Evolutionary conservation across 2,888 invertebrate genomes (phyloP).

Genomic region (Trimorus sp.): DNA sequence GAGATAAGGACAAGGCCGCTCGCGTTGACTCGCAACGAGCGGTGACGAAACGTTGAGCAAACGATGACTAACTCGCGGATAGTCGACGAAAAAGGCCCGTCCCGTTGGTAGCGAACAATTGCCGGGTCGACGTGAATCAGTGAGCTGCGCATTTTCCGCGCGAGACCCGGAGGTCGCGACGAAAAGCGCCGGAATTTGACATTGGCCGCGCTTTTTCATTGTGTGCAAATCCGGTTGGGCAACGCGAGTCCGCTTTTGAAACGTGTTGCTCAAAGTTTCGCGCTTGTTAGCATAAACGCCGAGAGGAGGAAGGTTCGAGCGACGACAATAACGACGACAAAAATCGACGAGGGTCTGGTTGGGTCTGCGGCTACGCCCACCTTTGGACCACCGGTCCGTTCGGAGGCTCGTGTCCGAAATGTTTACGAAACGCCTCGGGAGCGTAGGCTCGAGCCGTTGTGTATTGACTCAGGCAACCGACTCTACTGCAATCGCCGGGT

Average conservation of each 20-base stretch:
- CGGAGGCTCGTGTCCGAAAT: too few relatives aligned
- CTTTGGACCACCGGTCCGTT: too few relatives aligned
- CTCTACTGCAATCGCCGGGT: constrained; percentile 23
- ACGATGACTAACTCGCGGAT: constrained; percentile 38
- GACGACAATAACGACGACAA: constrained; percentile 25
- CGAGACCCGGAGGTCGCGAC: neutral
- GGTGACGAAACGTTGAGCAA: constrained; percentile 48
- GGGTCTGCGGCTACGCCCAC: too few relatives aligned
- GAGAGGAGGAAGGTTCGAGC: constrained; percentile 42
- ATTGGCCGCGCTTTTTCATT: constrained; percentile 52
- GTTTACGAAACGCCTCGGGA: too few relatives aligned
- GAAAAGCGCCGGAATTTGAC: constrained; percentile 42
- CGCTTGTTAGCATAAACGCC: constrained; percentile 50
- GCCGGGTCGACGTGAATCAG: constrained; percentile 19
- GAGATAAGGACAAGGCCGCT: constrained; percentile 34
- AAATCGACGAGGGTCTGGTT: too few relatives aligned
- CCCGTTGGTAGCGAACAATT: constrained; percentile 19
- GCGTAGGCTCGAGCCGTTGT: too few relatives aligned
- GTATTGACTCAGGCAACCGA: too few relatives aligned
- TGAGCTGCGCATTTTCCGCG: neutral
- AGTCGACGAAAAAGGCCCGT: constrained; percentile 12
- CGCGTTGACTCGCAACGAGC: constrained; percentile 16
- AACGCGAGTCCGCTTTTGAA: constrained; percentile 41
- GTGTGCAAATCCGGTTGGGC: constrained; percentile 57
- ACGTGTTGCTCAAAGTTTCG: constrained; percentile 46